Evolutionary conservation across 2,113 vertebrate genomes (phyloP).

Genomic region (Elephas maximus): DNA sequence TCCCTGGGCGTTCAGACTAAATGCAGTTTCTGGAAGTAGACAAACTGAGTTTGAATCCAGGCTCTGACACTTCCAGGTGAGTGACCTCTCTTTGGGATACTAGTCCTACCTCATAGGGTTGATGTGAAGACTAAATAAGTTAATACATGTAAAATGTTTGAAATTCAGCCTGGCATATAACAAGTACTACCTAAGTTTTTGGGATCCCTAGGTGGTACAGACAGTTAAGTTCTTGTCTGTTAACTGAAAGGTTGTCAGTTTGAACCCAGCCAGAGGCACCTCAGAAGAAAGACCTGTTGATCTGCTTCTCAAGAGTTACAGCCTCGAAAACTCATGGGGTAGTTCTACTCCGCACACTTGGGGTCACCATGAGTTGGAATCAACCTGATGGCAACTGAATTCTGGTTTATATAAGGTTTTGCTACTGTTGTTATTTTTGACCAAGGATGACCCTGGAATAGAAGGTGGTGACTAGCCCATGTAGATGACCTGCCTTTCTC

Average conservation of each 20-base stretch:
- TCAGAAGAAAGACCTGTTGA: not conserved
- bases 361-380: not conserved
- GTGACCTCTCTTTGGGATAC: constrained; percentile 19
- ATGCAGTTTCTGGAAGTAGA: constrained; percentile 12
- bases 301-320: not conserved
- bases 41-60: not conserved
- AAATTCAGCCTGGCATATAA: not conserved
- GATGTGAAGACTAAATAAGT: not conserved
- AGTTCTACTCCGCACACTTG: not conserved
- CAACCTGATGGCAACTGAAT: not conserved
- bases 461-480: not conserved
- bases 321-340: not conserved
- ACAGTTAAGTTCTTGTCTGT: not conserved
- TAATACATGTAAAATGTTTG: not conserved
- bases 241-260: not conserved
- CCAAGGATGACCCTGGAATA: not conserved
- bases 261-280: not conserved
- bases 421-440: not conserved
- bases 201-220: not conserved
- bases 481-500: not conserved
- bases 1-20: not conserved
- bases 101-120: not conserved
- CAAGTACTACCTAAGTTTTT: not conserved
- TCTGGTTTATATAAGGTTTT: not conserved
- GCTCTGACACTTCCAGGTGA: not conserved